Base-by-base conservation (phyloP, 92 coral and sea anemone genomes). In the Actinostola sp. region DNA sequence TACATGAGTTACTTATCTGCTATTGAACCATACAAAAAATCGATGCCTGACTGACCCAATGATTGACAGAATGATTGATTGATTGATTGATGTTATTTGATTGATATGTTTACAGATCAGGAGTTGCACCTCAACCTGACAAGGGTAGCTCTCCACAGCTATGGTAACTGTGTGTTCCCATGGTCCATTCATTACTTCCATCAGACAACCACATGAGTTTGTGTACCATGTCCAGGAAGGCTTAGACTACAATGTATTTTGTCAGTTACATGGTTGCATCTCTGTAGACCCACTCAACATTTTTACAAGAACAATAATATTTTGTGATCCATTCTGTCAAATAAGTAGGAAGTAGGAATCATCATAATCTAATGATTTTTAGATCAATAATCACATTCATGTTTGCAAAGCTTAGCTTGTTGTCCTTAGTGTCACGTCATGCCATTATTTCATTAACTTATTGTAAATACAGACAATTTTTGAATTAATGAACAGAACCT, bases 111-210 rank as follows among this genome's bases (percentile, higher is more conserved):
- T 10, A 1, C 36, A 93, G 98, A 63, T 93, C 98, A 71, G 96
- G 97, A 21, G 98, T 93, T 25, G 98, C 98, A 11, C 96, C 98
- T 1, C 98, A 93, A 38, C 98, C 98, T 14, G 97, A 91, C 62
- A 85, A 89, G 70, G 80, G 85, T 7, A 73, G 84, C 49, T 93
- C 98, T 12, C 98, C 98, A 16, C 93, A 91, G 24, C 63, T 93
- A 78, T 93, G 98, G 98, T 93, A 91, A 61, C 41, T 19, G 12
- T 49, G 27, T 51, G 23, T 50, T 50, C 30, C 39, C 2, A 2
- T 2, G 38, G 1, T 3, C 3, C 26, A 27, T 30, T 13, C 2
- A 2, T 0, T 27, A 27, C 39, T 27, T 13, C 63, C 39, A 27
- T 13, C 63, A 57, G 25, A n/a, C 31, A 53, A 25, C n/a, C n/a